These are phyloP conservation scores for Chloroceryle inda DNA, from an alignment of 2,797 vertebrate genomes.

Conservation along the genomic window DNA sequence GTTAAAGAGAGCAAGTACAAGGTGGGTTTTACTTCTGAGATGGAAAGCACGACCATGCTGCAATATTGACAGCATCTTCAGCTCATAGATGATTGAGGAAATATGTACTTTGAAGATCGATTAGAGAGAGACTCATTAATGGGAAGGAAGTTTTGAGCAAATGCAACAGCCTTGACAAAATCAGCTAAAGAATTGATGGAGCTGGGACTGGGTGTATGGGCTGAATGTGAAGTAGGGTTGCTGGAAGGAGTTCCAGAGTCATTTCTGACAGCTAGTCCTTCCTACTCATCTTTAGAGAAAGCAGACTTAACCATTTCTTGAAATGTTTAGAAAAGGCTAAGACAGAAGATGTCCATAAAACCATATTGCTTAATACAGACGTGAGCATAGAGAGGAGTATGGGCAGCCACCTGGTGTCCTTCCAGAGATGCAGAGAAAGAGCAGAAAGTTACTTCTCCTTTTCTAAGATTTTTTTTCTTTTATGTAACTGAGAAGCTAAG, in stretches of 20 bases:
- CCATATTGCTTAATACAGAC: not conserved
- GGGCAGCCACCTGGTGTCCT: not conserved
- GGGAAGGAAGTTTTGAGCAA: conserved; percentile 57
- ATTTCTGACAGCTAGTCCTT: conserved; percentile 66
- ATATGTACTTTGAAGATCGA: conserved; percentile 28
- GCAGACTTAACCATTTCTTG: conserved; percentile 14
- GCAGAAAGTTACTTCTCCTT: not conserved
- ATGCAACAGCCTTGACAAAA: conserved; percentile 56
- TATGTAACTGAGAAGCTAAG: not conserved
- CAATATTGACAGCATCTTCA: not conserved
- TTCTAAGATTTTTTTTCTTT: not conserved
- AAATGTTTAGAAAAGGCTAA: conserved; percentile 35
- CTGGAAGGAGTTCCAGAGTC: conserved; percentile 60
- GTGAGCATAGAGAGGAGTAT: not conserved
- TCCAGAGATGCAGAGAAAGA: not conserved
- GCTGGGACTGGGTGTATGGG: conserved; percentile 60
- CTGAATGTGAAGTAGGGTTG: conserved; percentile 66
- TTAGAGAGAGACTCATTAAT: conserved; percentile 51
- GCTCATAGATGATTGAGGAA: not conserved
- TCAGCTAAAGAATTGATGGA: conserved; percentile 49
- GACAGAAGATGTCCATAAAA: conserved; percentile 5
- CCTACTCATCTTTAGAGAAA: conserved; percentile 50
- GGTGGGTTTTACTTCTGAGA: not conserved
- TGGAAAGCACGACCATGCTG: not conserved
- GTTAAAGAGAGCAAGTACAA: not conserved